phyloP scores from a whole-genome alignment of 2,888 invertebrate genomes.

The Griposia aprilina region DNA sequence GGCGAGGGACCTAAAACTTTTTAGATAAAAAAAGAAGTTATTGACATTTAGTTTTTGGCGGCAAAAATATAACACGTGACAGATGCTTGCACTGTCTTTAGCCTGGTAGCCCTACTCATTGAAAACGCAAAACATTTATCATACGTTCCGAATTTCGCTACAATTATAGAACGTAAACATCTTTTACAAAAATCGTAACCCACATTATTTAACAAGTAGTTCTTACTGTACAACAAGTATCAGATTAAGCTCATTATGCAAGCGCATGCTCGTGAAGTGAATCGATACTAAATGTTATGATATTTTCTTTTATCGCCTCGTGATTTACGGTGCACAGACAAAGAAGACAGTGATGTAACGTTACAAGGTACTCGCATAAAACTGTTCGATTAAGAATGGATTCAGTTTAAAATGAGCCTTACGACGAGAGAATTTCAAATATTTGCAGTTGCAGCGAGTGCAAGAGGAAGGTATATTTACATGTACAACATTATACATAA shows the following conservation, averaged over 20 bases:
- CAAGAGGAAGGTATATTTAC: no score
- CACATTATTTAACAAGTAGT: conserved; percentile 21
- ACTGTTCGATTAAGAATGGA: not conserved
- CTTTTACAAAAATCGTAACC: conserved; percentile 13
- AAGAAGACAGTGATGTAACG: conserved; percentile 32
- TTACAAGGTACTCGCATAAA: not conserved
- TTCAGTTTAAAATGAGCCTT: conserved; percentile 1
- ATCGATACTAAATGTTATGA: conserved; percentile 39
- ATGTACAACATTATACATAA: not conserved
- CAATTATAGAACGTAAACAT: conserved; percentile 14
- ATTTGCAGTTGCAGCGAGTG: not conserved
- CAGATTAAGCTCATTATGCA: conserved; percentile 28
- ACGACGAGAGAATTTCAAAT: not conserved
- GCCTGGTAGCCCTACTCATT: not conserved
- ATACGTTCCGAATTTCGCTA: conserved; percentile 7
- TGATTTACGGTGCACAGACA: conserved; percentile 23
- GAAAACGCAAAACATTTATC: not conserved
- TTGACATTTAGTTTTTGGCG: conserved; percentile 17
- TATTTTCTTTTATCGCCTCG: conserved; percentile 43
- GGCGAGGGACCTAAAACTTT: no score
- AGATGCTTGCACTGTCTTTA: not conserved
- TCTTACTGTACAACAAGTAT: conserved; percentile 25
- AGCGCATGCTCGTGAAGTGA: conserved; percentile 24
- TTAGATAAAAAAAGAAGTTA: not conserved
- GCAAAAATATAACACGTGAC: conserved; percentile 10